Evolutionary conservation across 64 coral and sea anemone species (phyloP).

Genomic region (Dendronephthya gigantea): DNA sequence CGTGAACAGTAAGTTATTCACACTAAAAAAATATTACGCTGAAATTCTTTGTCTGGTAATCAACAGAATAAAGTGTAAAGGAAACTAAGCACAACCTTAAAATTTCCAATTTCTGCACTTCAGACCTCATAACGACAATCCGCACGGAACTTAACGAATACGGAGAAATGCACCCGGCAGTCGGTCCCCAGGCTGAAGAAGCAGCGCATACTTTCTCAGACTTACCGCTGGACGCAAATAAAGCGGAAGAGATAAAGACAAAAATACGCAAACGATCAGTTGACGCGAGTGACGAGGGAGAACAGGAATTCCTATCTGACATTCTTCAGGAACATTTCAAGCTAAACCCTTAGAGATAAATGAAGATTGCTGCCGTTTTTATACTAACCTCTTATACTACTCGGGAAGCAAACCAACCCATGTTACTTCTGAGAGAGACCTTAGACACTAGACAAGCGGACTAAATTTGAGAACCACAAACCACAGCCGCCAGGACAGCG

Average conservation of each 20-base stretch:
- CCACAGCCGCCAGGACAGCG: too few relatives aligned
- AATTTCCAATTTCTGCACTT: background rate
- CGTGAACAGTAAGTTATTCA: constrained; percentile 20
- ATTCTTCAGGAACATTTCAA: constrained; percentile 11
- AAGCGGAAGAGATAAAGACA: constrained; percentile 55
- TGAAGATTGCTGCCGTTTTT: background rate
- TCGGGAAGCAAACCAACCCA: too few relatives aligned
- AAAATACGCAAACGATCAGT: constrained; percentile 72
- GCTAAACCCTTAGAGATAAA: background rate
- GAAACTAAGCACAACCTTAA: background rate
- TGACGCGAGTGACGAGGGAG: constrained; percentile 51
- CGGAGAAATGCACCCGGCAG: constrained; percentile 45
- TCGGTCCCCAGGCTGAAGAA: constrained; percentile 57
- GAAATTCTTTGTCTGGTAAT: too few relatives aligned
- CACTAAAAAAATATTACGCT: background rate
- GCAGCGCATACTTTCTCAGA: constrained; percentile 56
- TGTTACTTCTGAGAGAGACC: too few relatives aligned
- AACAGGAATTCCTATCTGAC: background rate
- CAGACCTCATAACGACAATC: constrained; percentile 38
- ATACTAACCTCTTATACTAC: too few relatives aligned
- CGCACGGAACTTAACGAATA: constrained; percentile 45
- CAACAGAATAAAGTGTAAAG: background rate
- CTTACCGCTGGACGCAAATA: constrained; percentile 58
- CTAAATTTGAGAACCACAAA: too few relatives aligned
- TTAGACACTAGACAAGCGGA: too few relatives aligned